Conservation (phyloP, 2,888 invertebrate species). For the Acholoe squamosa region DNA sequence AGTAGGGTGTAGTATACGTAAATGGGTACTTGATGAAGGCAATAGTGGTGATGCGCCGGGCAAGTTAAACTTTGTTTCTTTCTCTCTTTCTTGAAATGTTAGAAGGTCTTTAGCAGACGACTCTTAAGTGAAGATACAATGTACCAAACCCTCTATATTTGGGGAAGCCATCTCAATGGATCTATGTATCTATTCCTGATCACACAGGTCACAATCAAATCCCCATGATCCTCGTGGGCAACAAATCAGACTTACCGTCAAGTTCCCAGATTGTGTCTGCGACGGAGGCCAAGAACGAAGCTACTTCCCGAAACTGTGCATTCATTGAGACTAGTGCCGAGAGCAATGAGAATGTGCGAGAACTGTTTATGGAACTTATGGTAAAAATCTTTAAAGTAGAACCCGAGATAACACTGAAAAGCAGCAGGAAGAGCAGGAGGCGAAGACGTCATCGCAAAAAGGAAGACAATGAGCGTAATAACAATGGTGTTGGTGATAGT, state of each 20-base stretch:
- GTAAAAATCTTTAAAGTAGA: conserved; percentile 5
- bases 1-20: too few species aligned
- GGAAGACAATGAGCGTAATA: background rate
- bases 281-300: conserved; percentile 44
- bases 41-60: too few species aligned
- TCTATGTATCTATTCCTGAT: background rate
- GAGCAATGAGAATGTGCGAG: conserved; percentile 24
- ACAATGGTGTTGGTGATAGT: background rate
- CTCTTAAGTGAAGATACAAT: too few species aligned
- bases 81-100: too few species aligned
- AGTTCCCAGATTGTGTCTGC: background rate
- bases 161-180: too few species aligned
- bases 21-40: too few species aligned
- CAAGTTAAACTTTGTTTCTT: too few species aligned
- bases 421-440: background rate
- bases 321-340: conserved; percentile 54
- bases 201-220: background rate
- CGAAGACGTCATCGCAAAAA: background rate
- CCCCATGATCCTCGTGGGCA: conserved; percentile 55
- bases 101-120: too few species aligned
- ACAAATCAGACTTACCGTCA: conserved; percentile 34
- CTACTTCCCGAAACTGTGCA: background rate
- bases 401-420: conserved; percentile 9
- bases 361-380: conserved; percentile 48
- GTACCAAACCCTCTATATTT: too few species aligned